These are phyloP conservation scores for Anniella stebbinsi DNA, from an alignment of 2,797 vertebrate species.

Conservation along the genomic window DNA sequence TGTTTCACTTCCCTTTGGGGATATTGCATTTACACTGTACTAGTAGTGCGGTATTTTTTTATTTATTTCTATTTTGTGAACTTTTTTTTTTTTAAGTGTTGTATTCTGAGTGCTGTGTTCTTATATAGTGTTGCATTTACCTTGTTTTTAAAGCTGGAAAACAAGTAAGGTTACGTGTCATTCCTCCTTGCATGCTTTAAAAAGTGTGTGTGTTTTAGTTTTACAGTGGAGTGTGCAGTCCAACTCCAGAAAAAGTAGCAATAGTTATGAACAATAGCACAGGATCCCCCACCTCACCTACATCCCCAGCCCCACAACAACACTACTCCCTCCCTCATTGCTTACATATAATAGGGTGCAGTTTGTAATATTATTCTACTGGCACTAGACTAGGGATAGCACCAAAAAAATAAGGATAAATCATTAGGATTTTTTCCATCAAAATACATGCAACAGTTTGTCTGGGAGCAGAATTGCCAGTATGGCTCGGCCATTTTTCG, in stretches of 20 bases:
- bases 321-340: too few species aligned
- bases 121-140: background rate
- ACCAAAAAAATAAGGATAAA: background rate
- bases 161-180: background rate
- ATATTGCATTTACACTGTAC: background rate
- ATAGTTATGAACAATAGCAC: too few species aligned
- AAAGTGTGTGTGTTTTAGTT: too few species aligned
- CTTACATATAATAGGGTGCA: too few species aligned
- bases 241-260: too few species aligned
- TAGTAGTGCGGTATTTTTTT: background rate
- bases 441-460: background rate
- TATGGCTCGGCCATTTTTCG: background rate
- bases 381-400: background rate
- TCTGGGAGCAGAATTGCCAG: background rate
- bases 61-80: background rate
- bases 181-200: too few species aligned
- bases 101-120: background rate
- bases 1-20: background rate
- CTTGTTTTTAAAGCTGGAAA: constrained; percentile 1
- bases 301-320: too few species aligned
- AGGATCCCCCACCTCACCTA: too few species aligned
- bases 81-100: background rate
- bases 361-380: background rate
- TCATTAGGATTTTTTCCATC: background rate
- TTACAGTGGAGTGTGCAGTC: too few species aligned